Evolutionary conservation across 2,797 vertebrate genomes (phyloP), one percentile per base, ranked within the genome.

Genomic region (Muraenolepis orangiensis): DNA sequence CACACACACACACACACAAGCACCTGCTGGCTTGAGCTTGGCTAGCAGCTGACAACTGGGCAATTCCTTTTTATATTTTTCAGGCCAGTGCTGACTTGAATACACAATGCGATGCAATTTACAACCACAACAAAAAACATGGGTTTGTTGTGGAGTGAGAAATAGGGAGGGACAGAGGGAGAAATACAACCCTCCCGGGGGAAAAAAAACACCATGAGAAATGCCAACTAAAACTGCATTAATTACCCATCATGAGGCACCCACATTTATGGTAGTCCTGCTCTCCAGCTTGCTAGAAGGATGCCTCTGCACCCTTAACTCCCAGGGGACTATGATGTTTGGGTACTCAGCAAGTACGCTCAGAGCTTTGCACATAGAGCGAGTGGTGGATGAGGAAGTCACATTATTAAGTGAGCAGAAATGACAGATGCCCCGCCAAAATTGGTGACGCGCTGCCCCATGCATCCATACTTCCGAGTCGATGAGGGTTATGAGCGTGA

Each of bases 211-310:
- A 64, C 57, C 57, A 26, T 26, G 57, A 11, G 29, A n/a, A 61
- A 30, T 72, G 71, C n/a, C 18, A 26, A 26, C 46, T 32, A 14
- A 72, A 64, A 64, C 57, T 64, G 57, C 23, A 64, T 64, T 64
- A 64, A 64, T 64, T 64, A 64, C 57, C 57, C 57, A 64, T 64
- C 57, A 64, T 64, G 57, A 64, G 57, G 57, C 12, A 64, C 23
- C 57, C 57, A 64, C 3, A 64, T 64, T 64, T 64, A 64, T 26
- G 57, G n/a, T 26, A 12, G 57, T 8, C 57, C 23, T 26, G 57
- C 23, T 23, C 57, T 26, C 2, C 3, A 14, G 23, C 57, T 2
- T 26, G 2, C n/a, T n/a, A 64, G 57, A 64, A 26, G 57, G 57
- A 26, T 64, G 57, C 23, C 57, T 64, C 57, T 26, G 1, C 57